A percentile compares a stretch with the other conserved stretches of the same genome.
phyloP scores from a whole-genome alignment of 2,888 invertebrate species.

The Cantharis lateralis region DNA sequence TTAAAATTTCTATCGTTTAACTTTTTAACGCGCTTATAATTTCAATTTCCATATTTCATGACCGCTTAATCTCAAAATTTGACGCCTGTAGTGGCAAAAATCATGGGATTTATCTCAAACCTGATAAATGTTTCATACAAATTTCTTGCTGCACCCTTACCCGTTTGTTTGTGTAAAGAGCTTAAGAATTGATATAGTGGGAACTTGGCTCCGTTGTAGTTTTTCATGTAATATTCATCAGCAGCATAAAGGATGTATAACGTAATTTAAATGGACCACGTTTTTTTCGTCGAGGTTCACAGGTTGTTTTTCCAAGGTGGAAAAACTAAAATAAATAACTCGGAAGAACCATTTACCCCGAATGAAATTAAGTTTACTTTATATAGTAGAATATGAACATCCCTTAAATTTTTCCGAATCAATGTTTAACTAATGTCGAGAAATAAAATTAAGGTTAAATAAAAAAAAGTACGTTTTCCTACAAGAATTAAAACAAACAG shows the following conservation, averaged over 20 bases:
- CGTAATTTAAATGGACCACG: not conserved
- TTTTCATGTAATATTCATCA: constrained; percentile 5
- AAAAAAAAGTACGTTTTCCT: not conserved
- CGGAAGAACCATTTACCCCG: not conserved
- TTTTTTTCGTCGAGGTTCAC: not conserved
- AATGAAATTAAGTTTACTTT: not conserved
- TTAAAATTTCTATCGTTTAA: no score
- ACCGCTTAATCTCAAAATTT: not conserved
- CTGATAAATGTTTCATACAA: constrained; percentile 2
- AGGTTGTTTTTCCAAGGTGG: not conserved
- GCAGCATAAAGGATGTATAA: not conserved
- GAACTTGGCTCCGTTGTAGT: not conserved
- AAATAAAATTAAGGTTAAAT: not conserved
- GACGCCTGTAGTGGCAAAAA: not conserved
- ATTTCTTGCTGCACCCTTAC: not conserved
- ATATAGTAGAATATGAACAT: not conserved
- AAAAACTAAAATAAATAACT: not conserved
- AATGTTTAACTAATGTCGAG: not conserved
- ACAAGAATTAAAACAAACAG: not conserved
- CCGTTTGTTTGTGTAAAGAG: not conserved
- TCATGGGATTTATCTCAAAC: not conserved
- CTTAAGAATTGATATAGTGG: not conserved
- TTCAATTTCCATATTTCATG: not conserved
- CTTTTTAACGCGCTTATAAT: no score
- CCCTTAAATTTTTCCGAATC: not conserved